Evolutionary conservation across 2,888 invertebrate species (phyloP), one percentile per base, ranked within the genome.

Genomic region (Mesodorylaimus sp.): DNA sequence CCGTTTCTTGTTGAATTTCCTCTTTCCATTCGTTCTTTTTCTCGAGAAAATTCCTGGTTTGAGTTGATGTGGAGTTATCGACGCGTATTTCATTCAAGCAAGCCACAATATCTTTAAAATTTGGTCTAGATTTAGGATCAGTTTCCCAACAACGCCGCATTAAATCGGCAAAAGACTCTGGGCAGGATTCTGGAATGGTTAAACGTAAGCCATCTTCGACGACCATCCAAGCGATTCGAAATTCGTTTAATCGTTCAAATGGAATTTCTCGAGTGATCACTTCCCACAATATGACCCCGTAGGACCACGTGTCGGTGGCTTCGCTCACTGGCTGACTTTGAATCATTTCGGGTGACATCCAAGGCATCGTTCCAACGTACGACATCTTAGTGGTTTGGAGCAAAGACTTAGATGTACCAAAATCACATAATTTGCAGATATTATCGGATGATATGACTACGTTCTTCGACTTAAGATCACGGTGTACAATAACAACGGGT

Each of bases 391-490:
- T 47, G 5, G 67, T 66, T 32, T 64, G 65, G 5, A 53, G 52
- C 49, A 63, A 59, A 57, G 68, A 66, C 49, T 64, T 58, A 3
- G 68, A 68, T 0, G 69, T 68, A 39, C 70, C 70, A 63, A 70
- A 70, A 55, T 70, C 70, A 62, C 70, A 70, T n/a, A 70, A 61
- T 66, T 69, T 55, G 29, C 55, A 54, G 45, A 44, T 48, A 56
- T 44, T n/a, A 25, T 27, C 51, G 56, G 3, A n/a, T 5, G 27
- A 19, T n/a, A 54, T 38, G 7, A 52, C 54, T 48, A 56, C 56
- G 62, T 70, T 70, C 55, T 66, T 68, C 5, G 69, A 69, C 54
- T 70, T 70, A 16, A 70, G 59, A 59, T 70, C 70, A 36, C 69
- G 56, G 25, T 50, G 50, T 3, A 50, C 25, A 21, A 68, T 65